Percentiles rank a stretch among this genome's conserved stretches.
Evolutionary conservation across 92 coral and sea anemone genomes (phyloP).

Genomic region (Phenganax stokvisi): DNA sequence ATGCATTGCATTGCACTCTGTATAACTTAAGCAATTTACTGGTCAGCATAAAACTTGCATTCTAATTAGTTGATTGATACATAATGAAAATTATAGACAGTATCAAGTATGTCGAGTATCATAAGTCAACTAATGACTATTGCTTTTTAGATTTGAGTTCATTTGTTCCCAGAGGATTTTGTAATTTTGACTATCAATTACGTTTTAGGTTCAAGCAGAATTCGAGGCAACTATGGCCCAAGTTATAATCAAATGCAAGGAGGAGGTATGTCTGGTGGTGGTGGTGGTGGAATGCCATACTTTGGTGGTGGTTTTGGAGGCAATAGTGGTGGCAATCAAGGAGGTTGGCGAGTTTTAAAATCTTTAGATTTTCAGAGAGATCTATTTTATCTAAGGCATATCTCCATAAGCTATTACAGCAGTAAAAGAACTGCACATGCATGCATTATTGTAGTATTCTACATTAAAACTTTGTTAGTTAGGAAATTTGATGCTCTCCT

Average conservation of each 20-base stretch:
- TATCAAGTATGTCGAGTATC: too few species aligned
- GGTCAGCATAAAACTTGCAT: too few species aligned
- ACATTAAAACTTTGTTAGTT: too few species aligned
- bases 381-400: conserved; percentile 30
- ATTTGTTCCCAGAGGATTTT: too few species aligned
- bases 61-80: too few species aligned
- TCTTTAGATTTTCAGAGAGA: conserved; percentile 37
- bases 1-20: too few species aligned
- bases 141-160: too few species aligned
- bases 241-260: conserved; percentile 36
- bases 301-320: conserved; percentile 46
- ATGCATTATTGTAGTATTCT: too few species aligned
- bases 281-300: conserved; percentile 21
- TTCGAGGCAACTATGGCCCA: conserved; percentile 21
- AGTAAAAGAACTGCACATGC: not conserved
- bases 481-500: too few species aligned
- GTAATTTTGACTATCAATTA: not conserved
- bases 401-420: not conserved
- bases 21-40: too few species aligned
- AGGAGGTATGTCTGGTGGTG: conserved; percentile 18
- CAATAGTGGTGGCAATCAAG: conserved; percentile 47
- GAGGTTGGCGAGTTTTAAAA: conserved; percentile 49
- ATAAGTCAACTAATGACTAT: too few species aligned
- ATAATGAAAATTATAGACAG: too few species aligned
- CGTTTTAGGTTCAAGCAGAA: conserved; percentile 14